Percentiles rank a stretch among this genome's conserved stretches.
Conservation (phyloP, 2,797 vertebrate species). For the Momotus momota region DNA sequence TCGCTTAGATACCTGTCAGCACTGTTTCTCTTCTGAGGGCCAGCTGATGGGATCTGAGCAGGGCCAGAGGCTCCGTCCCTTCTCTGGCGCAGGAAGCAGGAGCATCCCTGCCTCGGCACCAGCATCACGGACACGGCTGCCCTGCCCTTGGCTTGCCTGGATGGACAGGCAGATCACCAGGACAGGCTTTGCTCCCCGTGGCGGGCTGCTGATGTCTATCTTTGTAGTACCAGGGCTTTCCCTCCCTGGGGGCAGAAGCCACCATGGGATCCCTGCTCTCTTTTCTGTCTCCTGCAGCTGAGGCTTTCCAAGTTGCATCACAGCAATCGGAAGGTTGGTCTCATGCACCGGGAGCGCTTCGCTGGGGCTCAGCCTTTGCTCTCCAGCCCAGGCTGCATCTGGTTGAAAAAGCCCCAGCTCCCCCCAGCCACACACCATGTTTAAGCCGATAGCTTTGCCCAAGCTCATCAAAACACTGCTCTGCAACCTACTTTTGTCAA, state of each 20-base stretch:
- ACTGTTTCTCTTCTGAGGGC: conserved; percentile 61
- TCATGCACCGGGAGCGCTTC: fast-evolving
- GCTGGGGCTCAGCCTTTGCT: neutral
- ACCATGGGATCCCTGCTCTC: fast-evolving
- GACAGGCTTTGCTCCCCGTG: neutral
- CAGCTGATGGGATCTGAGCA: conserved; percentile 59
- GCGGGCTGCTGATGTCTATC: neutral
- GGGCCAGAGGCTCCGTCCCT: neutral
- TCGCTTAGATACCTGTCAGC: conserved; percentile 75
- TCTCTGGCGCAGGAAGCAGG: fast-evolving
- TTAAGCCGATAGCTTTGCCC: neutral
- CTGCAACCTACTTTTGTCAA: neutral
- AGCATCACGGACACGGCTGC: neutral
- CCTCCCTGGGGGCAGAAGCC: neutral
- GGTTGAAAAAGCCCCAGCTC: neutral
- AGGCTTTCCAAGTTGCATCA: neutral
- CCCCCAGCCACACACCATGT: fast-evolving
- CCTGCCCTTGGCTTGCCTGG: neutral
- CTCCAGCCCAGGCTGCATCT: fast-evolving
- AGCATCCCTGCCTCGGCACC: neutral
- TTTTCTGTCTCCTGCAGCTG: neutral
- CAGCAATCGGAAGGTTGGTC: fast-evolving
- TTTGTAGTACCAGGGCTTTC: fast-evolving
- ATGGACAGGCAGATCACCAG: neutral
- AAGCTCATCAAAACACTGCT: neutral